Base-by-base conservation (phyloP, 1,140 invertebrate species). In the Platyscapa corneri region DNA sequence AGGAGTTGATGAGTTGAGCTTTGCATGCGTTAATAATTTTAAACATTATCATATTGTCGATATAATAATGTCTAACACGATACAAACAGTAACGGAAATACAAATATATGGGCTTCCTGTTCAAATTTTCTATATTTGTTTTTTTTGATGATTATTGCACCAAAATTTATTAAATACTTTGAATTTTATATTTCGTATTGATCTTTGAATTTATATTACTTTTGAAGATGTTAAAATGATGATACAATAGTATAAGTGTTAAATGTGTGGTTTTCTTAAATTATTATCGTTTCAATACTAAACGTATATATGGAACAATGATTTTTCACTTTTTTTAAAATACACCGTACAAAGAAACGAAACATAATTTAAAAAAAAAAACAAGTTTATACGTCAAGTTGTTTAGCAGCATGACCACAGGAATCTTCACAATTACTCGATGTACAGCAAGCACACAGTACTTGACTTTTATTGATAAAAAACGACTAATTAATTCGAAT, bases 401-500 rank as follows among this genome's bases (percentile, higher is more conserved):
- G 72, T 79, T 70, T 42, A 86, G 75, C 46, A 86, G 85, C 81
- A 83, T 83, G 85, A 32, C 18, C 70, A 82, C 27, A 53, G 83
- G 20, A 49, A 46, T 23, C 46, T 56, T 64, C 56, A 82, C 74
- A 27, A n/a, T 70, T 18, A 34, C 64, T 86, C 60, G 65, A 78
- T 86, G 49, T 72, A 46, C 64, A 70, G 7, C 37, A 60, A 79
- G 20, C 70, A 65, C 70, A 82, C 56, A n/a, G 42, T 30, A 37
- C 0, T 23, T 79, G 67, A 74, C 0, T 83, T 79, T 67, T n/a
- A 56, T 65, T 67, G n/a, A 27, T 42, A 14, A 14, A 10, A 76
- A 42, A 84, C 76, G 0, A 3, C 37, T 60, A 76, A 30, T 74
- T 80, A 39, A 27, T 85, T 7, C 14, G 14, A 46, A 42, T 12